A percentile compares a stretch with the other conserved stretches of the same genome.
Evolutionary conservation across 2,797 vertebrate species (phyloP).

Genomic region (Eleutherodactylus coqui): DNA sequence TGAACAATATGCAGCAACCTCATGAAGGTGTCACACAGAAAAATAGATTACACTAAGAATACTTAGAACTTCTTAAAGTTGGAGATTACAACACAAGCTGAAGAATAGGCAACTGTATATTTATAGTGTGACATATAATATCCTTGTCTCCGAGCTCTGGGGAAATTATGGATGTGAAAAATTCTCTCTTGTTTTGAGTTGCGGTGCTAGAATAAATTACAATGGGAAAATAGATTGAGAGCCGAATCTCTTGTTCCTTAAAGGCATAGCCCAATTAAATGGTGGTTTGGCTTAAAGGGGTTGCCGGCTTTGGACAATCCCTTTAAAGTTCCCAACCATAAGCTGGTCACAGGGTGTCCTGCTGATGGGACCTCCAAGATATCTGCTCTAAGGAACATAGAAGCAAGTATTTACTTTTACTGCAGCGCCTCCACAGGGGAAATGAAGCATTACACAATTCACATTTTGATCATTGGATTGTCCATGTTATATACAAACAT

Average conservation of each 20-base stretch:
- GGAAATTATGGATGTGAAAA: slow-evolving; percentile 45
- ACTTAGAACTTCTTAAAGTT: slow-evolving; percentile 43
- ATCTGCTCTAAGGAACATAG: neutral
- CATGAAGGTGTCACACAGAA: slow-evolving; percentile 21
- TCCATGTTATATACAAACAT: neutral
- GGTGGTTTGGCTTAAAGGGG: neutral
- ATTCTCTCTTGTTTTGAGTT: neutral
- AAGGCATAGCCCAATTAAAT: neutral
- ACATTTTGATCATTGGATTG: neutral
- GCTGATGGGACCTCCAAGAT: neutral
- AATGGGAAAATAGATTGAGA: neutral
- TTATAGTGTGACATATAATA: slow-evolving; percentile 42
- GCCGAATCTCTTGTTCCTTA: neutral
- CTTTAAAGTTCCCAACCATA: neutral
- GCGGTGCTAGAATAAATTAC: neutral
- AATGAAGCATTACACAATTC: neutral
- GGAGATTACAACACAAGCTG: slow-evolving; percentile 18
- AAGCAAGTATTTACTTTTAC: neutral
- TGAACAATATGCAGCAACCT: slow-evolving; percentile 29
- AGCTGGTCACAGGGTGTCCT: neutral
- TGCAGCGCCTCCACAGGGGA: neutral
- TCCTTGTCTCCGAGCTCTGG: slow-evolving; percentile 6
- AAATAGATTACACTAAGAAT: slow-evolving; percentile 13
- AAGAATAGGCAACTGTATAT: slow-evolving; percentile 21
- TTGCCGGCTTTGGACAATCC: neutral